Evolutionary conservation across 2,797 vertebrate genomes (phyloP), one percentile per base, ranked within the genome.

Genomic region (Coranthus polyacanthus): DNA sequence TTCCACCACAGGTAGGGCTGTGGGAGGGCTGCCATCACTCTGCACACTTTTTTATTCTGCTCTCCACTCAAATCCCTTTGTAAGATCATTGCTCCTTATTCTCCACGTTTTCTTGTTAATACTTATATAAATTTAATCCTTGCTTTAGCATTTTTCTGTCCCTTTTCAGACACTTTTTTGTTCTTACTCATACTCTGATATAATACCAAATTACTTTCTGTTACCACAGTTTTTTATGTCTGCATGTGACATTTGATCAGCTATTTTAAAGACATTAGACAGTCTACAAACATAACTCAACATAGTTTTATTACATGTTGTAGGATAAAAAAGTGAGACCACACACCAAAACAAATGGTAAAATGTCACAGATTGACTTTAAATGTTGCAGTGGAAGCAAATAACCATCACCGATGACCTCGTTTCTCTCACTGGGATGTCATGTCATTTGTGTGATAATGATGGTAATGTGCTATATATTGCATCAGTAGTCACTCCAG

Each of bases 1-100:
- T 92, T 92, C 89, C 92, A 75, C 92, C 87, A 80, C 93, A 93
- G 93, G 92, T 90, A 90, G 79, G 81, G 63, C 82, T 50, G 87
- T 80, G 83, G 87, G 89, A 81, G 84, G 83, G 72, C 67, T 52
- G 68, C 81, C 78, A 72, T 81, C 79, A 58, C 65, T 75, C 68
- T 12, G 37, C 75, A 68, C 75, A 57, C 60, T 56, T 45, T 73
- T 60, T 66, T 61, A 64, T 69, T 78, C 65, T 58, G 56, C 60
- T 62, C 71, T 77, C 54, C 65, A 78, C 56, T 74, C 57, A 43
- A n/a, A 58, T 79, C 54, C 34, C 56, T 78, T 65, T 72, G 54
- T 59, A 67, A 56, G 66, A 50, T 53, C 56, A 15, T 71, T 22
- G 5, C 47, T 76, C 65, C 46, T 32, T n/a, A n/a, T n/a, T n/a